Base-by-base conservation (phyloP, 2,888 invertebrate genomes). In the Eupeodes luniger region DNA sequence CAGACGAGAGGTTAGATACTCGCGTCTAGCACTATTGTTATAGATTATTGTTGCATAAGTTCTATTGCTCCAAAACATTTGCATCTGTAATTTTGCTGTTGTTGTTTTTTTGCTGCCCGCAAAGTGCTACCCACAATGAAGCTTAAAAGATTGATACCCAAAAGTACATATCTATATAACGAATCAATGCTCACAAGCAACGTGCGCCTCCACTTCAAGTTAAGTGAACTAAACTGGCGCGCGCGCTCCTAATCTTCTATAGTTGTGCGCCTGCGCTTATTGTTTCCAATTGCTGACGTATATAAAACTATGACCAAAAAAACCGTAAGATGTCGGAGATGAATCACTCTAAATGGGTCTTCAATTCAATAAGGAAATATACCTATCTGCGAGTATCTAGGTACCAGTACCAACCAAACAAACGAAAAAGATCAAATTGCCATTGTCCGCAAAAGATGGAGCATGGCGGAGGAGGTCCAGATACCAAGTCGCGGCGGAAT, bases 281-380 rank as follows among this genome's bases (percentile, higher is more conserved):
- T 77, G 77, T 81, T 74, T 59, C 61, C 40, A 70, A 64, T 49
- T 74, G 57, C 76, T 77, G 70, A 72, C 47, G 67, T 72, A 72
- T 36, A 51, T 49, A 75, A 40, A 74, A 59, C 62, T 40, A 4
- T 47, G 47, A 12, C n/a, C n/a, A 16, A 55, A 51, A 53, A 47
- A 76, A 74, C 67, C 19, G 44, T 44, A 55, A 55, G 53, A 79
- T 83, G 86, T 80, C 80, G 61, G 85, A 88, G 88, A 88, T 88
- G 88, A 88, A 88, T 88, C 88, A 88, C 85, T 78, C 57, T 55
- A 85, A 85, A 85, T 88, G 81, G 88, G 88, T 88, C 88, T 85
- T 88, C 88, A 88, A 85, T 88, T 88, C 69, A 85, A 79, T 51
- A 19, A 59, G 84, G 57, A 55, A 44, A 67, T 72, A 67, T 72